A percentile compares a stretch with the other conserved stretches of the same genome.
Conservation (phyloP, 2,888 invertebrate genomes). For the Polydrusus cervinus region DNA sequence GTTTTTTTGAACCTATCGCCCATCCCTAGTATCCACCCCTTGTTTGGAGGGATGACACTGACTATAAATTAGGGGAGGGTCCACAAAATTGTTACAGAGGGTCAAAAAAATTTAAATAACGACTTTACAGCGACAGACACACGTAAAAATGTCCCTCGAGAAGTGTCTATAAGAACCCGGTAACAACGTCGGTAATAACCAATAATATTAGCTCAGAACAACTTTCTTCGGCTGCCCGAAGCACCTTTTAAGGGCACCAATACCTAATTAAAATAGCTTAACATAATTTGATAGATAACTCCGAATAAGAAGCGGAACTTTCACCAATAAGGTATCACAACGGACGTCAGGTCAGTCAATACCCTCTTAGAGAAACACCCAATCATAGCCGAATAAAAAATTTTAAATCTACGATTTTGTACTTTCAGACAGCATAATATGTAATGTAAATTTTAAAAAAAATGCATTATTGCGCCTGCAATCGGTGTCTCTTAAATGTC, state of each 20-base stretch:
- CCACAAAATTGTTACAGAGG: no score
- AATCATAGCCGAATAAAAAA: background rate
- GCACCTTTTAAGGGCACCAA: background rate
- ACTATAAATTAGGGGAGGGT: no score
- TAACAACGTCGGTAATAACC: background rate
- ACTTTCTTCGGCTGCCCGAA: background rate
- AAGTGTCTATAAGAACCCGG: no score
- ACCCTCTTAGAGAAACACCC: constrained; percentile 6
- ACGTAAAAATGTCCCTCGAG: no score
- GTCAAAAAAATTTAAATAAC: no score
- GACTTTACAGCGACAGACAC: no score
- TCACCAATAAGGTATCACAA: constrained; percentile 3
- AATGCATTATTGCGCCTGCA: no score
- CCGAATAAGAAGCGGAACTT: background rate
- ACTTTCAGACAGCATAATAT: background rate
- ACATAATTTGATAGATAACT: constrained; percentile 1
- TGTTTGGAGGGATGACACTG: no score
- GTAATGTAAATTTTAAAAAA: no score
- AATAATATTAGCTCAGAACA: background rate
- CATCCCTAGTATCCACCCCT: no score
- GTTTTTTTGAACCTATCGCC: no score
- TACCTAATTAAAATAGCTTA: background rate
- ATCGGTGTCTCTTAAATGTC: no score
- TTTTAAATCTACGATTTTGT: background rate
- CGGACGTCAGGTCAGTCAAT: constrained; percentile 6